phyloP scores from a whole-genome alignment of 2,113 vertebrate species.

The Pogonocichla stellata region DNA sequence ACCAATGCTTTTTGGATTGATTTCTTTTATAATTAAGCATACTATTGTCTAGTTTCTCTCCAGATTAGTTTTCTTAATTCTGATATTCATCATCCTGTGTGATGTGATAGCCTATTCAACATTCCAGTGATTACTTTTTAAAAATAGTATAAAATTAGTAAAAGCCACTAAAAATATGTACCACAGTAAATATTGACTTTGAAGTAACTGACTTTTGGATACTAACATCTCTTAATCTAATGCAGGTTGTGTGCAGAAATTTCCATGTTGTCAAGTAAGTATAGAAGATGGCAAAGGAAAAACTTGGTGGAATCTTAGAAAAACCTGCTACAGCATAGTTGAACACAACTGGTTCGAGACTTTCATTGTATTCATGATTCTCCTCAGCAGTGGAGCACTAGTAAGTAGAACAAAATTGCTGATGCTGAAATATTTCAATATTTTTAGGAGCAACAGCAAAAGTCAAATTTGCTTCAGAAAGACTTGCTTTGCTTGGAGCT shows the following conservation, averaged over 20 bases:
- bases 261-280: conserved; percentile 89
- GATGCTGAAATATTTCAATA: background rate
- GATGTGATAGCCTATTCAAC: background rate
- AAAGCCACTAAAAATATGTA: background rate
- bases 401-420: conserved; percentile 73
- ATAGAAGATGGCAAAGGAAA: conserved; percentile 88
- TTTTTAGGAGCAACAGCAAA: background rate
- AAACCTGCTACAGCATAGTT: conserved; percentile 93
- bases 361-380: conserved; percentile 99
- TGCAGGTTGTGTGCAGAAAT: conserved; percentile 85
- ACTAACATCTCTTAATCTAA: conserved; percentile 25
- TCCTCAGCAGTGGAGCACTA: conserved; percentile 95
- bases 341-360: conserved; percentile 99
- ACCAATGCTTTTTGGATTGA: background rate
- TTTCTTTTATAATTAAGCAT: background rate
- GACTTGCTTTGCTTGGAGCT: background rate
- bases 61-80: background rate
- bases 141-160: background rate
- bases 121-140: background rate
- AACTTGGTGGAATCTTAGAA: conserved; percentile 92
- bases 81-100: background rate
- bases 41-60: background rate
- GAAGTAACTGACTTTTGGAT: background rate
- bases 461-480: background rate
- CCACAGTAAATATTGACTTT: background rate